Evolutionary conservation across 2,888 invertebrate genomes (phyloP).

Genomic region (Palloptera scutellata): DNA sequence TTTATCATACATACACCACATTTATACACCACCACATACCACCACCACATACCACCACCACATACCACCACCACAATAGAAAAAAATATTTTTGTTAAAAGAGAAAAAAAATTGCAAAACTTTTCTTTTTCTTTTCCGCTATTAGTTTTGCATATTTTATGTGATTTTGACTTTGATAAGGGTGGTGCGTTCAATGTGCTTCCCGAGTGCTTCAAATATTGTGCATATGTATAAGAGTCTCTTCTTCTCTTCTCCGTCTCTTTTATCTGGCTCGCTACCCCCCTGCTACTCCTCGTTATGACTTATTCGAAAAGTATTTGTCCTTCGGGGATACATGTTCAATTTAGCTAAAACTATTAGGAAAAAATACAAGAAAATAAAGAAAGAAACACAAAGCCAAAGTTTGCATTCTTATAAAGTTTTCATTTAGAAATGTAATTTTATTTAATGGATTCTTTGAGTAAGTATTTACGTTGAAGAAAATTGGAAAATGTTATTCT

Average conservation of each 20-base stretch:
- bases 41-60: slow-evolving; percentile 1
- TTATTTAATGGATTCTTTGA: too few relatives aligned
- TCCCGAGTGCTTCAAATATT: not conserved
- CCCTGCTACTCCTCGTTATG: slow-evolving; percentile 45
- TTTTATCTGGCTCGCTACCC: not conserved
- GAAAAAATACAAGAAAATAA: not conserved
- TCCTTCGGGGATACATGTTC: slow-evolving; percentile 22
- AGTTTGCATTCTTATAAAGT: too few relatives aligned
- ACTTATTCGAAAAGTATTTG: slow-evolving; percentile 50
- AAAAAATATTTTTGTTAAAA: not conserved
- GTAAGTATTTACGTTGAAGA: too few relatives aligned
- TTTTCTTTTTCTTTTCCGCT: slow-evolving; percentile 27
- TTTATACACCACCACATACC: not conserved
- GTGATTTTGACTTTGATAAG: slow-evolving; percentile 51
- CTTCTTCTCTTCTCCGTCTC: too few relatives aligned
- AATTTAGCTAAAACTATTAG: slow-evolving; percentile 4
- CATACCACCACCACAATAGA: slow-evolving; percentile 6
- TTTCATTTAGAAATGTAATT: too few relatives aligned
- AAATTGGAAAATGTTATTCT: too few relatives aligned
- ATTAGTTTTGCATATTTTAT: slow-evolving; percentile 36
- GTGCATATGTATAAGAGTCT: too few relatives aligned
- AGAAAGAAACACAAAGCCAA: not conserved
- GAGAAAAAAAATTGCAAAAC: slow-evolving; percentile 20
- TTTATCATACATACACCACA: too few relatives aligned
- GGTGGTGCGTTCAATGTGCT: slow-evolving; percentile 38